phyloP scores from a whole-genome alignment of 2,888 invertebrate species.

The Volucella inanis region DNA sequence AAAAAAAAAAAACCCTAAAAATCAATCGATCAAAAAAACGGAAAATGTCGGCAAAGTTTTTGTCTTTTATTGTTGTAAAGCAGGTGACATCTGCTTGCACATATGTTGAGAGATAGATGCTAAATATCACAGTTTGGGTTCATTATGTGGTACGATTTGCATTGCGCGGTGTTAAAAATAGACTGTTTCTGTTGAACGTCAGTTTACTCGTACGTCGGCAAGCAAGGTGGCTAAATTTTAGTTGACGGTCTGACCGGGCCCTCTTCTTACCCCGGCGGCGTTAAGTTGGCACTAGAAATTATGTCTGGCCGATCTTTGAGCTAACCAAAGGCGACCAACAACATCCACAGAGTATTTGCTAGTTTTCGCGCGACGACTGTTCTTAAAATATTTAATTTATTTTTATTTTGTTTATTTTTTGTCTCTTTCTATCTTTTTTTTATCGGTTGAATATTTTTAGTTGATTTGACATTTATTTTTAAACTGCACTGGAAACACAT shows the following conservation, averaged over 20 bases:
- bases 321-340: conserved; percentile 33
- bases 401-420: not conserved
- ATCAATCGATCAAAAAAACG: not conserved
- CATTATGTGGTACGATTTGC: conserved; percentile 61
- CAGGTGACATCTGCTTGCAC: conserved; percentile 54
- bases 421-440: too few relatives aligned
- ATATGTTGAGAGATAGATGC: conserved; percentile 63
- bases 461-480: too few relatives aligned
- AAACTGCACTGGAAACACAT: too few relatives aligned
- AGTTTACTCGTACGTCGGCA: conserved; percentile 46
- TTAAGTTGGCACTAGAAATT: conserved; percentile 61
- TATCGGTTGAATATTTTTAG: too few relatives aligned
- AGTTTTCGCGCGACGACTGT: not conserved
- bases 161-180: conserved; percentile 56
- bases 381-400: conserved; percentile 31
- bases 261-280: conserved; percentile 12
- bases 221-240: conserved; percentile 45
- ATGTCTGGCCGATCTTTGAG: conserved; percentile 40
- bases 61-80: conserved; percentile 28
- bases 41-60: conserved; percentile 17
- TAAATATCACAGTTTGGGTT: conserved; percentile 76
- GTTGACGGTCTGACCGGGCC: conserved; percentile 56
- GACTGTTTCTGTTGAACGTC: conserved; percentile 50
- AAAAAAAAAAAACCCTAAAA: conserved; percentile 9
- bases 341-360: not conserved